Evolutionary conservation across 2,888 invertebrate species (phyloP).

Genomic region (Ypsolopha sequella): DNA sequence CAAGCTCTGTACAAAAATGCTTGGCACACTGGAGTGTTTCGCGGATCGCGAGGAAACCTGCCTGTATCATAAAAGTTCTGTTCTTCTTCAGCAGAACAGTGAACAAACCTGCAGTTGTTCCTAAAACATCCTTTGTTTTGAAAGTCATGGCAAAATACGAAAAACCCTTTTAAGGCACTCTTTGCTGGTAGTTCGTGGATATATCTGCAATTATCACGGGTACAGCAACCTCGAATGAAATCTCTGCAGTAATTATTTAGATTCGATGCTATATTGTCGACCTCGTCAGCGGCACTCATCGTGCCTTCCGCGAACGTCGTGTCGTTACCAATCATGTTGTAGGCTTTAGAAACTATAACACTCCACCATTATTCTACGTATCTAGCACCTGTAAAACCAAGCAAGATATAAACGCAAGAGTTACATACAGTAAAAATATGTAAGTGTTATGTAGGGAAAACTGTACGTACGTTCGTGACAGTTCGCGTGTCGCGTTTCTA

Average conservation of each 20-base stretch:
- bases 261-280: conserved; percentile 24
- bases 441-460: too few species aligned
- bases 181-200: conserved; percentile 52
- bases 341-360: too few species aligned
- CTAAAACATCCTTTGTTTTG: conserved; percentile 79
- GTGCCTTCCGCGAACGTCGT: conserved; percentile 19
- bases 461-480: too few species aligned
- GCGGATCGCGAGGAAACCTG: conserved; percentile 65
- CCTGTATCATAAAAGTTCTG: conserved; percentile 75
- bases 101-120: conserved; percentile 76
- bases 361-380: too few species aligned
- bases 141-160: conserved; percentile 71
- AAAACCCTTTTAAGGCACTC: conserved; percentile 41
- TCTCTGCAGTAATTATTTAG: conserved; percentile 54
- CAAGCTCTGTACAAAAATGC: conserved; percentile 72
- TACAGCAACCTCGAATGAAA: conserved; percentile 60
- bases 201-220: conserved; percentile 66
- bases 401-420: too few species aligned
- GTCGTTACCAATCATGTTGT: conserved; percentile 18
- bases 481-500: too few species aligned
- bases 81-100: conserved; percentile 78
- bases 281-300: conserved; percentile 35
- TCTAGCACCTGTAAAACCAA: too few species aligned
- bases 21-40: conserved; percentile 68
- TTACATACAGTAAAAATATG: too few species aligned